Evolutionary conservation across 2,888 invertebrate genomes (phyloP).

Genomic region (Rosalia funebris): DNA sequence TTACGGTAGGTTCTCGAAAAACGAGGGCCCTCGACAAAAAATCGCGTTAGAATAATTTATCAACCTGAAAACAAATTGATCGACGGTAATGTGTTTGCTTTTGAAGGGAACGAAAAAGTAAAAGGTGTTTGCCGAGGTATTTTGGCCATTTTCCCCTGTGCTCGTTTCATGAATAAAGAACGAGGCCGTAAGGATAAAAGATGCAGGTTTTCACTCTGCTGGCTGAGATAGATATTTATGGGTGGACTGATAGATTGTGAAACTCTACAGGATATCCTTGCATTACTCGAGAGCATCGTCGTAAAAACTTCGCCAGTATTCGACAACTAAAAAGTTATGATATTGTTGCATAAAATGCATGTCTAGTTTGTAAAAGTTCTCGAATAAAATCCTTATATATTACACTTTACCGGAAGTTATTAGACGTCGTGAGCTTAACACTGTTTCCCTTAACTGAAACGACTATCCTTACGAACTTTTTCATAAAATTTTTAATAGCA

Average conservation of each 20-base stretch:
- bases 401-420: too few relatives aligned
- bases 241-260: slow-evolving; percentile 32
- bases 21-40: background rate
- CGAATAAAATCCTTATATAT: too few relatives aligned
- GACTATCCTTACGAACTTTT: too few relatives aligned
- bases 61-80: slow-evolving; percentile 35
- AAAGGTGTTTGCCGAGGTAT: slow-evolving; percentile 27
- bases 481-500: too few relatives aligned
- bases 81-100: slow-evolving; percentile 29
- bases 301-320: slow-evolving; percentile 16
- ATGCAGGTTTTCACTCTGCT: slow-evolving; percentile 23
- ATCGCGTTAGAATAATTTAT: slow-evolving; percentile 27
- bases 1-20: slow-evolving; percentile 15
- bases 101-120: slow-evolving; percentile 25
- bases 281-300: slow-evolving; percentile 1
- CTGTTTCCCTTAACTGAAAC: too few relatives aligned
- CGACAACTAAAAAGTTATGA: slow-evolving; percentile 2
- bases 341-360: slow-evolving; percentile 1
- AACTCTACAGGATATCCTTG: slow-evolving; percentile 19
- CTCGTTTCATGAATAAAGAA: slow-evolving; percentile 34
- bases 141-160: slow-evolving; percentile 21
- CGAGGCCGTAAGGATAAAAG: slow-evolving; percentile 20
- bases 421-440: too few relatives aligned
- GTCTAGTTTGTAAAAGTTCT: background rate
- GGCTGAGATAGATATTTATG: slow-evolving; percentile 28